Percentiles rank a stretch among this genome's conserved stretches.
Conservation (phyloP, 2,888 invertebrate species). For the Ephialtes manifestator region DNA sequence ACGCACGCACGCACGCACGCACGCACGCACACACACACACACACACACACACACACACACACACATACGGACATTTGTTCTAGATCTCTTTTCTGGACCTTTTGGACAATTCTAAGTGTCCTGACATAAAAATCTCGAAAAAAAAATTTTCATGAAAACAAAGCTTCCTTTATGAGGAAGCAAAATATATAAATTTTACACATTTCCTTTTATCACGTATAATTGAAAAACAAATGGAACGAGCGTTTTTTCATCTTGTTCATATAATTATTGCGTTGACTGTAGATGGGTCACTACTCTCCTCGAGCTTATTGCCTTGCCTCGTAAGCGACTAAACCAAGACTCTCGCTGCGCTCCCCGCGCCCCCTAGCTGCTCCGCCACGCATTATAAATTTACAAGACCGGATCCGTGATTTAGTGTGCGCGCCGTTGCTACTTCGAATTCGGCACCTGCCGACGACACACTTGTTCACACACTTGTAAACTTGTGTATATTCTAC, state of each 20-base stretch:
- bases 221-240: no score
- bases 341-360: background rate
- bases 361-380: background rate
- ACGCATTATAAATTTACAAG: conserved; percentile 19
- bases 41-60: no score
- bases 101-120: no score
- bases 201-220: no score
- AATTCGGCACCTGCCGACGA: conserved; percentile 46
- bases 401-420: conserved; percentile 35
- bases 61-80: no score
- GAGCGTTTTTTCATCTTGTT: conserved; percentile 9
- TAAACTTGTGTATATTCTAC: conserved; percentile 25
- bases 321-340: conserved; percentile 14
- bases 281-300: conserved; percentile 16
- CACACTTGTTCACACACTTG: conserved; percentile 23
- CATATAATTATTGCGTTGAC: conserved; percentile 15
- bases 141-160: no score
- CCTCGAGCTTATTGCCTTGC: conserved; percentile 14
- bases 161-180: no score
- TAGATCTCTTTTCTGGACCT: no score
- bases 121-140: no score
- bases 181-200: no score
- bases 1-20: no score
- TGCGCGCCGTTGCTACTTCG: background rate
- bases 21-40: no score